phyloP scores from a whole-genome alignment of 2,888 invertebrate species.

The Oligia latruncula region DNA sequence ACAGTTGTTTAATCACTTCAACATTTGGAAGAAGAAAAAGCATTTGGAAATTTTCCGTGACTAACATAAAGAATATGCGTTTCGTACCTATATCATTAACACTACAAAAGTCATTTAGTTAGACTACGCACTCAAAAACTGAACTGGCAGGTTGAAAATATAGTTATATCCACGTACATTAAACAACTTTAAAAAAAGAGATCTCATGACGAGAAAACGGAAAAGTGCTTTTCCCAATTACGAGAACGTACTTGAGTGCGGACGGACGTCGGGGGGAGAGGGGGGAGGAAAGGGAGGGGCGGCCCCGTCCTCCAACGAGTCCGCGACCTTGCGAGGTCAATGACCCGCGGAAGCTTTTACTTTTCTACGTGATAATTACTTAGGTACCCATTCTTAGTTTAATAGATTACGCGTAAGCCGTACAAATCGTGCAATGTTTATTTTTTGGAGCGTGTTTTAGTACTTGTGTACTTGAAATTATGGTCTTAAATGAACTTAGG shows the following conservation, averaged over 20 bases:
- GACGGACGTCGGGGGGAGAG: slow-evolving; percentile 26
- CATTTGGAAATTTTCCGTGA: background rate
- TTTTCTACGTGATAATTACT: slow-evolving; percentile 66
- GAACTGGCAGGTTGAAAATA: slow-evolving; percentile 11
- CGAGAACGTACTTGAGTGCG: slow-evolving; percentile 62
- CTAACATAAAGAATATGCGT: background rate
- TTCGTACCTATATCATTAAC: background rate
- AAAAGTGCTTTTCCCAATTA: slow-evolving; percentile 68
- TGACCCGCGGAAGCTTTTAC: slow-evolving; percentile 69
- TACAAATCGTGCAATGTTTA: slow-evolving; percentile 33
- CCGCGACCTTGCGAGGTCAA: slow-evolving; percentile 72
- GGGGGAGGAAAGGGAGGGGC: slow-evolving; percentile 20
- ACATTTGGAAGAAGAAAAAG: background rate
- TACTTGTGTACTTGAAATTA: slow-evolving; percentile 6
- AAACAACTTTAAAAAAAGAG: slow-evolving; percentile 49
- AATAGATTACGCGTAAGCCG: slow-evolving; percentile 32
- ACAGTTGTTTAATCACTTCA: background rate
- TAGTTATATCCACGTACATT: slow-evolving; percentile 12
- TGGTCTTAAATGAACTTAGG: background rate
- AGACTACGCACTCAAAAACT: background rate
- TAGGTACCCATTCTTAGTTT: slow-evolving; percentile 22
- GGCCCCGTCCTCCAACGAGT: slow-evolving; percentile 62
- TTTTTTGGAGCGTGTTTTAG: slow-evolving; percentile 2
- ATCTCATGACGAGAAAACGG: slow-evolving; percentile 49
- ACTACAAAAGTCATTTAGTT: background rate